Percentiles rank a stretch among this genome's conserved stretches.
phyloP scores from a whole-genome alignment of 2,797 vertebrate genomes.

The Phaenicophaeus curvirostris region DNA sequence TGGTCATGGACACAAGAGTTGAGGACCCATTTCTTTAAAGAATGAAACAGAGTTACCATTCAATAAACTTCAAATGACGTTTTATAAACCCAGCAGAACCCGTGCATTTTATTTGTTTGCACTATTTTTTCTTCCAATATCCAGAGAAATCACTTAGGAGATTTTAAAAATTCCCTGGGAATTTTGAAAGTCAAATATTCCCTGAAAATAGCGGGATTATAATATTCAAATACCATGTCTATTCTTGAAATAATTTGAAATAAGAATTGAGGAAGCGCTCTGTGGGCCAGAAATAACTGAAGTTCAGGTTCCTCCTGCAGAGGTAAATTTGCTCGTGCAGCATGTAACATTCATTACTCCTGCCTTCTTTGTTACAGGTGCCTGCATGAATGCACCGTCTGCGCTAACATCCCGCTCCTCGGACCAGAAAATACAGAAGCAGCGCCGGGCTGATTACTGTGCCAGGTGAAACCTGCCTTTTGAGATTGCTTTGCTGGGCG shows the following conservation, averaged over 20 bases:
- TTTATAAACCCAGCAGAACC: background rate
- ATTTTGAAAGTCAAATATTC: background rate
- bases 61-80: background rate
- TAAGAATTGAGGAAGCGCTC: background rate
- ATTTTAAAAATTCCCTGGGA: background rate
- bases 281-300: background rate
- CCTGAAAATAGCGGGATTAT: background rate
- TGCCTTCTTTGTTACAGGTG: background rate
- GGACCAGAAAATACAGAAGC: background rate
- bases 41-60: background rate
- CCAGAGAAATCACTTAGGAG: background rate
- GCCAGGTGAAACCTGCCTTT: background rate
- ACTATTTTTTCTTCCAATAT: background rate
- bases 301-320: background rate
- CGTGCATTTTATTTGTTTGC: rapidly evolving
- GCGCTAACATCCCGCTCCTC: rapidly evolving
- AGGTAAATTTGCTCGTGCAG: background rate
- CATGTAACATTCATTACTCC: rapidly evolving
- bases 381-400: rapidly evolving
- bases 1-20: rapidly evolving
- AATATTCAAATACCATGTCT: background rate
- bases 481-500: background rate
- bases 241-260: background rate
- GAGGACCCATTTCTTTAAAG: background rate
- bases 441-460: rapidly evolving